phyloP scores from a whole-genome alignment of 2,113 vertebrate species.

The Microtus pennsylvanicus region DNA sequence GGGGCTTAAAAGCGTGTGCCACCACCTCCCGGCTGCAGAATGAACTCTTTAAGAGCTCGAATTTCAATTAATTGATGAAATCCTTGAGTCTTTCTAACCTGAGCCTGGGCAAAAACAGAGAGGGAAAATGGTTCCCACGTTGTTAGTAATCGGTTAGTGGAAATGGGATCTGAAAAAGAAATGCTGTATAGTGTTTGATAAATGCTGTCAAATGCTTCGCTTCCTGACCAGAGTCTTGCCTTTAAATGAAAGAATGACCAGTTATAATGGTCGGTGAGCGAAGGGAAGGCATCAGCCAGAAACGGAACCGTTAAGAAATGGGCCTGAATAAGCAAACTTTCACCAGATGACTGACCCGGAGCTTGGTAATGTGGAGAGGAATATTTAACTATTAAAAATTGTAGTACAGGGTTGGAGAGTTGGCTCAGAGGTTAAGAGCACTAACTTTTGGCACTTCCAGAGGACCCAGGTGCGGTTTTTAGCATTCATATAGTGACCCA shows the following conservation, averaged over 20 bases:
- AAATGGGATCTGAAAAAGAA: not conserved
- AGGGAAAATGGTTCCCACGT: not conserved
- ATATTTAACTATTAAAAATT: not conserved
- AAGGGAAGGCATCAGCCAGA: not conserved
- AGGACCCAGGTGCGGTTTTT: not conserved
- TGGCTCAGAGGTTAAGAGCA: not conserved
- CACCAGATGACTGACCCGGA: not conserved
- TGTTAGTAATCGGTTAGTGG: conserved; percentile 8
- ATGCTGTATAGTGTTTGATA: not conserved
- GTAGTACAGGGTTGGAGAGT: not conserved
- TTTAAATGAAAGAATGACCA: conserved; percentile 10
- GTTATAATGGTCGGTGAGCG: not conserved
- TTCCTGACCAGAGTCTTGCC: not conserved
- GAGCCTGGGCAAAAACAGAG: not conserved
- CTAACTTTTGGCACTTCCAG: not conserved
- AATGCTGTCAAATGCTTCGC: not conserved
- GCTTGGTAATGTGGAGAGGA: not conserved
- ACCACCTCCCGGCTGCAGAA: not conserved
- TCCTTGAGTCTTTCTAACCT: not conserved
- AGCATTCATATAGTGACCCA: not conserved
- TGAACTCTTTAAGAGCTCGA: not conserved
- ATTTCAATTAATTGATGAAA: not conserved
- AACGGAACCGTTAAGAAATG: not conserved
- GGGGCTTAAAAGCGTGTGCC: too few relatives aligned
- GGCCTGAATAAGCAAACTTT: conserved; percentile 3